Evolutionary conservation across 2,113 vertebrate genomes (phyloP).

Genomic region (Clarias macrocephalus): DNA sequence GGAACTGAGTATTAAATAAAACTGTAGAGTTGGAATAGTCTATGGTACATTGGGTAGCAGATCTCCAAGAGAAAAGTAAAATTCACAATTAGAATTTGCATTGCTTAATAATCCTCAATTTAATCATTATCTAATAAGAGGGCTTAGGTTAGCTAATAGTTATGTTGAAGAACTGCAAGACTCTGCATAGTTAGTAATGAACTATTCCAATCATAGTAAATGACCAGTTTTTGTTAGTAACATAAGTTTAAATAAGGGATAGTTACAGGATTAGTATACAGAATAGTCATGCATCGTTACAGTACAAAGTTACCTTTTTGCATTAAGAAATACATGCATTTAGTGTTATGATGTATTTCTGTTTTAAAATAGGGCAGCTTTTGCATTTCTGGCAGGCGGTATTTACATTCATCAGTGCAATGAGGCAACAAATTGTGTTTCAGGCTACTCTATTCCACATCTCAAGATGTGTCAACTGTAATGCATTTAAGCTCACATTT

Average conservation of each 20-base stretch:
- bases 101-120: no score
- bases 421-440: background rate
- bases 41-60: background rate
- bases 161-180: background rate
- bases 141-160: background rate
- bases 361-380: background rate
- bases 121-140: background rate
- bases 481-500: background rate
- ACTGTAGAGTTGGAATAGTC: background rate
- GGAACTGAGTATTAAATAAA: background rate
- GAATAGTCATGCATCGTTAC: background rate
- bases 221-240: background rate
- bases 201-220: background rate
- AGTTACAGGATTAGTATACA: background rate
- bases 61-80: background rate
- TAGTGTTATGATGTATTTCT: background rate
- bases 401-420: slow-evolving; percentile 1
- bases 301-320: background rate
- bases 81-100: background rate
- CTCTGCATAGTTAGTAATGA: background rate
- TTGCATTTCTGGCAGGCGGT: no score
- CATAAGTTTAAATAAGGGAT: background rate
- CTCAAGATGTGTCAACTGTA: background rate
- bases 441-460: background rate
- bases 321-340: background rate